phyloP scores from a whole-genome alignment of 2,113 vertebrate species.

The Dunckerocampus dactyliophorus region DNA sequence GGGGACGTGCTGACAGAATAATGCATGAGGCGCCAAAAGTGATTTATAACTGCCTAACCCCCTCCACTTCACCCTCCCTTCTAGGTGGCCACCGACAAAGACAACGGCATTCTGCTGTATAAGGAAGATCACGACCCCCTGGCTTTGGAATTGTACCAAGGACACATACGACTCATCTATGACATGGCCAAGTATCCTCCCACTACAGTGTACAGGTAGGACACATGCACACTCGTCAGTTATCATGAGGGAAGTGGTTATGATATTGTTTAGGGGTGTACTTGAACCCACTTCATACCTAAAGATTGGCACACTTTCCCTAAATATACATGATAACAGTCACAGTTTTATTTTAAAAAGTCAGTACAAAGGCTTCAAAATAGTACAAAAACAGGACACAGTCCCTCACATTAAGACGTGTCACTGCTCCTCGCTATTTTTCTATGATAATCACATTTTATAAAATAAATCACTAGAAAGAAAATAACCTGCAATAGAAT shows the following conservation, averaged over 20 bases:
- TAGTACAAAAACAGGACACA: too few relatives aligned
- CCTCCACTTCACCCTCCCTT: slow-evolving; percentile 4
- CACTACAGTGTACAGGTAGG: slow-evolving; percentile 91
- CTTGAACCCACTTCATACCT: too few relatives aligned
- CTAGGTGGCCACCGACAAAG: slow-evolving; percentile 93
- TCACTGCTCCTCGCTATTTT: too few relatives aligned
- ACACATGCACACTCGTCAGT: slow-evolving; percentile 6
- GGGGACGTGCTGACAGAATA: neutral
- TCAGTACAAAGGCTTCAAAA: too few relatives aligned
- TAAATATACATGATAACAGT: too few relatives aligned
- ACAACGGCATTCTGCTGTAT: slow-evolving; percentile 90
- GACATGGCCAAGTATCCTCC: slow-evolving; percentile 88
- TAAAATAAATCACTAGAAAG: too few relatives aligned
- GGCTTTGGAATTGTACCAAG: slow-evolving; percentile 94
- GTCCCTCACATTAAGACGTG: too few relatives aligned
- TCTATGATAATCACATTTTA: too few relatives aligned
- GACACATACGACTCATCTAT: slow-evolving; percentile 91
- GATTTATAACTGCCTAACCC: neutral
- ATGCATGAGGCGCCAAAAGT: neutral
- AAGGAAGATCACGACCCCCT: slow-evolving; percentile 93
- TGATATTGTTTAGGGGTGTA: too few relatives aligned
- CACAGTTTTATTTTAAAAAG: too few relatives aligned
- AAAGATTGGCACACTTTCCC: too few relatives aligned
- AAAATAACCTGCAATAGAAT: too few relatives aligned
- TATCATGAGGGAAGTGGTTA: neutral